phyloP scores from a whole-genome alignment of 1,140 invertebrate species.

The Macrobrachium rosenbergii region DNA sequence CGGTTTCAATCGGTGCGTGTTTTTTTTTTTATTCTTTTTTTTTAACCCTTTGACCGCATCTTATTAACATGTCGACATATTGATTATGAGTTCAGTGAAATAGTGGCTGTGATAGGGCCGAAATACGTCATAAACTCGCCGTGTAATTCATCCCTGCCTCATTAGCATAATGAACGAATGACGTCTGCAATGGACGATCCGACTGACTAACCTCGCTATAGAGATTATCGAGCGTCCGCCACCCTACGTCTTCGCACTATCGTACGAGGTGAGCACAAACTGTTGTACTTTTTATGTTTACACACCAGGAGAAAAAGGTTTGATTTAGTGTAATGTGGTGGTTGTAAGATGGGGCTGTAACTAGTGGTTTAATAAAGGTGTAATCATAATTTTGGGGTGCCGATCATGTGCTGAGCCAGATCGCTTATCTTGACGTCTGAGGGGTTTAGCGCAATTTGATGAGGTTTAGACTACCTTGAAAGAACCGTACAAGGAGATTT shows the following conservation, averaged over 20 bases:
- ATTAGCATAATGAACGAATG: constrained; percentile 35
- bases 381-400: background rate
- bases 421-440: background rate
- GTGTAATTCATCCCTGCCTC: constrained; percentile 40
- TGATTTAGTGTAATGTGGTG: too few relatives aligned
- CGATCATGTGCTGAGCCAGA: constrained; percentile 10
- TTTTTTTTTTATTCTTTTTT: background rate
- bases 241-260: background rate
- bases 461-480: background rate
- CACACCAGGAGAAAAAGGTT: background rate
- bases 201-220: background rate
- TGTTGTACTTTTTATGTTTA: background rate
- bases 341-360: background rate
- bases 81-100: constrained; percentile 46
- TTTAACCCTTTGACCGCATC: background rate
- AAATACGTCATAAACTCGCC: constrained; percentile 37
- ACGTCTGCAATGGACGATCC: constrained; percentile 9
- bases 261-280: too few relatives aligned
- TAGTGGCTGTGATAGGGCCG: constrained; percentile 35
- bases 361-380: background rate
- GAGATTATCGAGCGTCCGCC: constrained; percentile 1
- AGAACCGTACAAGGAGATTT: background rate
- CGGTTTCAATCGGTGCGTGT: background rate
- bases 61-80: constrained; percentile 38
- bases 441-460: background rate